Conservation (phyloP, 1,140 invertebrate species). For the Aporrectodea caliginosa region DNA sequence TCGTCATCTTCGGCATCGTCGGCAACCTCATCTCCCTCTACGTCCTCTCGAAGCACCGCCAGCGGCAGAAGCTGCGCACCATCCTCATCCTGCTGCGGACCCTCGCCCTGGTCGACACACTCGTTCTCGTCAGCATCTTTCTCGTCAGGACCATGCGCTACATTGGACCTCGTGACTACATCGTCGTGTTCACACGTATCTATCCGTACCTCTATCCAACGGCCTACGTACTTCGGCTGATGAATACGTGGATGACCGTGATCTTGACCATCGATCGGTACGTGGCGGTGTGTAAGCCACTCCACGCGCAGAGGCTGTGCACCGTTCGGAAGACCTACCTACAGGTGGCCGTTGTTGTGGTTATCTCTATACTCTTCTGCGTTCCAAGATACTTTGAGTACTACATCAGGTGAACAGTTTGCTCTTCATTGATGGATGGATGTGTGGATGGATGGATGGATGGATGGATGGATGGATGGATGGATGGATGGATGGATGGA, state of each 20-base stretch:
- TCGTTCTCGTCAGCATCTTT: slow-evolving; percentile 12
- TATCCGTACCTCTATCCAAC: slow-evolving; percentile 15
- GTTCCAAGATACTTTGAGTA: slow-evolving; percentile 33
- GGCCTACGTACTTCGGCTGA: slow-evolving; percentile 27
- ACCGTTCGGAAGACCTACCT: slow-evolving; percentile 23
- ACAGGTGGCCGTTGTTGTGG: slow-evolving; percentile 19
- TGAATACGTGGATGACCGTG: slow-evolving; percentile 26
- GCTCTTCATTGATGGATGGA: no score
- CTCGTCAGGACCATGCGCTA: background rate
- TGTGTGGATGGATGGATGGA: no score
- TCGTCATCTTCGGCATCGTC: slow-evolving; percentile 10
- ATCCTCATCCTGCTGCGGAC: slow-evolving; percentile 15
- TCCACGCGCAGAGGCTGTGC: slow-evolving; percentile 25
- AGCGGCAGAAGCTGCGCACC: slow-evolving; percentile 9
- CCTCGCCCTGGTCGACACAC: slow-evolving; percentile 12
- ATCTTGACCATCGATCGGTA: slow-evolving; percentile 32
- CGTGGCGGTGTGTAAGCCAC: slow-evolving; percentile 31
- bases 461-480: no score
- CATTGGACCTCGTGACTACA: background rate
- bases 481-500: no score
- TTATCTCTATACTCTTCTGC: slow-evolving; percentile 13
- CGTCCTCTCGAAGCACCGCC: background rate
- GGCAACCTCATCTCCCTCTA: slow-evolving; percentile 9
- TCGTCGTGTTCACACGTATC: background rate
- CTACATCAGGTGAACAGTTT: slow-evolving; percentile 10